Percentiles rank a stretch among this genome's conserved stretches.
Evolutionary conservation across 64 coral and sea anemone species (phyloP).

Genomic region (Stichodactyla mertensii): DNA sequence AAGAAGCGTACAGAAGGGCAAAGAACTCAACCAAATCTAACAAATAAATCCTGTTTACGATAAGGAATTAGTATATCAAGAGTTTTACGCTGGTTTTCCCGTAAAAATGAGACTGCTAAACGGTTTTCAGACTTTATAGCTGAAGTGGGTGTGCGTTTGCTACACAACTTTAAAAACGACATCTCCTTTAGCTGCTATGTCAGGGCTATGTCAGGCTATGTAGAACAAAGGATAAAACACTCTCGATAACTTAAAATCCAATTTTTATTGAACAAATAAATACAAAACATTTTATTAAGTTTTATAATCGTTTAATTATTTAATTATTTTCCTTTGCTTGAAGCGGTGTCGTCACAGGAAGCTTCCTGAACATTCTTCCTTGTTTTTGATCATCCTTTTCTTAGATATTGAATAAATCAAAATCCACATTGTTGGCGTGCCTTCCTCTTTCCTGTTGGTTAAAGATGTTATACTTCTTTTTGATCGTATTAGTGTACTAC

Average conservation of each 20-base stretch:
- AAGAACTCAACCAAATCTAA: too few relatives aligned
- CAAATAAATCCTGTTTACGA: too few relatives aligned
- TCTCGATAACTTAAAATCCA: background rate
- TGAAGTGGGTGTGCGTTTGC: too few relatives aligned
- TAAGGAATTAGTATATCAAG: too few relatives aligned
- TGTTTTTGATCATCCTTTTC: background rate
- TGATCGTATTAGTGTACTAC: background rate
- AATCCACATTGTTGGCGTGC: background rate
- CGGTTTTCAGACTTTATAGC: too few relatives aligned
- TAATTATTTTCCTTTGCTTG: background rate
- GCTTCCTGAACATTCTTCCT: background rate
- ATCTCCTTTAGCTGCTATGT: too few relatives aligned
- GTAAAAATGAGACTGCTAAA: too few relatives aligned
- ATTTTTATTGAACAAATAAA: slow-evolving; percentile 3
- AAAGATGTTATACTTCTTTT: background rate
- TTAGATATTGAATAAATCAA: background rate
- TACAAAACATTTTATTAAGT: background rate
- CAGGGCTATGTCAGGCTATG: background rate
- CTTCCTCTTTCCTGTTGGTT: background rate
- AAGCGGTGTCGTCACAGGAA: background rate
- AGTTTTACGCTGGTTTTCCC: too few relatives aligned
- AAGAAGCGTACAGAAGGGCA: too few relatives aligned
- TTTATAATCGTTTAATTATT: background rate
- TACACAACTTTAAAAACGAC: too few relatives aligned
- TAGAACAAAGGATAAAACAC: background rate